Base-by-base conservation (phyloP, 2,113 vertebrate genomes). In the Rafetus swinhoei region DNA sequence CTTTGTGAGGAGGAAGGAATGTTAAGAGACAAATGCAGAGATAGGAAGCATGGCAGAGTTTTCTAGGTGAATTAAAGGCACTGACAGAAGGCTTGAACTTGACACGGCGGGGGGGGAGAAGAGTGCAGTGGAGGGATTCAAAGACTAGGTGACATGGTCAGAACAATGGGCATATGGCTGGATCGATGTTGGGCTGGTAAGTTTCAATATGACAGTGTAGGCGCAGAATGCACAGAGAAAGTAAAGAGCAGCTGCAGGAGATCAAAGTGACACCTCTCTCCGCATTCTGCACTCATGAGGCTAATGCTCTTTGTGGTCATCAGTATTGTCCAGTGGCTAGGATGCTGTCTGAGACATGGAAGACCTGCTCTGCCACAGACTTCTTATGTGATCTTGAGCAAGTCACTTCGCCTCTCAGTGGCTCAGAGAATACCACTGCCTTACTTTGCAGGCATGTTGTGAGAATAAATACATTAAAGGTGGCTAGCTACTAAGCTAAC, bases 181-280 rank as follows among this genome's bases (percentile, higher is more conserved):
- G 65, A 72, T 16, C 7, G 21, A 72, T 21, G 4, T 35, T 19
- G 24, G 29, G n/a, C 16, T 9, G n/a, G 32, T 72, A 35, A 21
- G 8, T 18, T 35, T 72, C 65, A 72, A 72, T 19, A 69, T 13
- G 15, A 35, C n/a, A 72, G 8, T n/a, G 35, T 19, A n/a, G 65
- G 39, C 18, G 14, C n/a, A 52, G 11, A 39, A 81, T 6, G 53
- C 7, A 90, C 59, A 27, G 3, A 32, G 15, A 24, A 24, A 72
- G 54, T 53, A 55, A 24, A 22, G 14, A 11, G 45, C 27, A 14
- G 11, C 13, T 9, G 1, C 2, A 22, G 2, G 3, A 24, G 13
- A 85, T 1, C 57, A 59, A 29, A 5, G 59, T 29, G 59, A 62
- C 2, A 1, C 27, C 59, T 62, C 59, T 12, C 59, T 29, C 59